These are phyloP conservation scores for Chelidonichthys spinosus DNA, from an alignment of 2,797 vertebrate species.

Conservation along the genomic window DNA sequence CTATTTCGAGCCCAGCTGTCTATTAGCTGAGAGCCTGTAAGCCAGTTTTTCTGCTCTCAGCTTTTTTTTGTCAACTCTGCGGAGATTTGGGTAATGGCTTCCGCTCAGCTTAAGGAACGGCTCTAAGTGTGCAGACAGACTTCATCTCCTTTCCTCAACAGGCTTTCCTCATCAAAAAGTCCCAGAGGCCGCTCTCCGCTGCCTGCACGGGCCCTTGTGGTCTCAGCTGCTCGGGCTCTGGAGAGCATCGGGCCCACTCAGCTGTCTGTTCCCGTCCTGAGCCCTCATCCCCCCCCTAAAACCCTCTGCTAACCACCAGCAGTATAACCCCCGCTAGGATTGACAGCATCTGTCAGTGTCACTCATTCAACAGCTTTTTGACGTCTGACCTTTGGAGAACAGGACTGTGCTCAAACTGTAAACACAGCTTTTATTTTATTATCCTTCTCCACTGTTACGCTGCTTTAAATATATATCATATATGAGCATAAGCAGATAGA, in stretches of 20 bases:
- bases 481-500: constrained; percentile 1
- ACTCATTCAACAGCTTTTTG: constrained; percentile 72
- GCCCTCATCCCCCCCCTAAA: constrained; percentile 6
- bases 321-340: constrained; percentile 58
- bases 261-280: constrained; percentile 70
- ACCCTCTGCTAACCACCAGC: constrained; percentile 48
- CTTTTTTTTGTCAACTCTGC: constrained; percentile 57
- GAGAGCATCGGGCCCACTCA: constrained; percentile 71
- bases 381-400: constrained; percentile 71
- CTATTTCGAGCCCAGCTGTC: constrained; percentile 57
- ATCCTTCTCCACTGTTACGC: constrained; percentile 27
- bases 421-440: constrained; percentile 52
- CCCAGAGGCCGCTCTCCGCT: constrained; percentile 49
- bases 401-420: constrained; percentile 43
- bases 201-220: constrained; percentile 48
- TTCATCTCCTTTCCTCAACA: constrained; percentile 48
- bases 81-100: constrained; percentile 66
- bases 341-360: constrained; percentile 79
- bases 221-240: constrained; percentile 76
- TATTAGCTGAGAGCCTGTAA: constrained; percentile 53
- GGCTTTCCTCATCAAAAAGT: constrained; percentile 60
- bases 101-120: constrained; percentile 53
- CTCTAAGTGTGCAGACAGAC: constrained; percentile 57
- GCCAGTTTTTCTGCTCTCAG: constrained; percentile 42
- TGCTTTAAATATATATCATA: constrained; percentile 30